phyloP scores from a whole-genome alignment of 2,888 invertebrate species.

The Phyto melanocephala region DNA sequence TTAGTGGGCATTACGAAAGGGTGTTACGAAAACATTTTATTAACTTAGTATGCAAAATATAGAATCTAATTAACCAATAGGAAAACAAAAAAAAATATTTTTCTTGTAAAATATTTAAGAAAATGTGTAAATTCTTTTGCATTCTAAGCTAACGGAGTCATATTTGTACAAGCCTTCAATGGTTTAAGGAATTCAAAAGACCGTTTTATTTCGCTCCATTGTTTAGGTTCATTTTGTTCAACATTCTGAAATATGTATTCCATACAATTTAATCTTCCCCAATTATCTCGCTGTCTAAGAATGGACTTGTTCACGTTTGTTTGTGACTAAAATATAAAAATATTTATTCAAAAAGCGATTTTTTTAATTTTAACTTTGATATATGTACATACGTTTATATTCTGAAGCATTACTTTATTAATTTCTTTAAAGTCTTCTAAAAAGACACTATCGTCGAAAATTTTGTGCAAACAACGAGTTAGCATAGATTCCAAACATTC shows the following conservation, averaged over 20 bases:
- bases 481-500: constrained; percentile 61
- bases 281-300: constrained; percentile 64
- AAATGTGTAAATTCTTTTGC: no score
- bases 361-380: no score
- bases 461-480: constrained; percentile 50
- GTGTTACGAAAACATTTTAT: no score
- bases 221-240: constrained; percentile 48
- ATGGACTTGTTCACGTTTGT: constrained; percentile 38
- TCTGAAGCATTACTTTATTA: not conserved
- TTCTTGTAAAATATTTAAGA: no score
- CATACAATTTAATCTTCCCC: constrained; percentile 69
- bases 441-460: constrained; percentile 49
- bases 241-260: constrained; percentile 67
- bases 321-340: not conserved
- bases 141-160: not conserved
- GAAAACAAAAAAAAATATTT: no score
- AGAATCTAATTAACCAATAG: no score
- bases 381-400: constrained; percentile 15
- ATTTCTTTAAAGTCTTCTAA: constrained; percentile 32
- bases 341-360: no score
- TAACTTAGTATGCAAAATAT: no score
- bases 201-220: constrained; percentile 62
- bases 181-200: constrained; percentile 68
- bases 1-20: no score
- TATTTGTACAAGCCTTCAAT: constrained; percentile 67